Base-by-base conservation (phyloP, 2,113 vertebrate species). In the Pterocles gutturalis region DNA sequence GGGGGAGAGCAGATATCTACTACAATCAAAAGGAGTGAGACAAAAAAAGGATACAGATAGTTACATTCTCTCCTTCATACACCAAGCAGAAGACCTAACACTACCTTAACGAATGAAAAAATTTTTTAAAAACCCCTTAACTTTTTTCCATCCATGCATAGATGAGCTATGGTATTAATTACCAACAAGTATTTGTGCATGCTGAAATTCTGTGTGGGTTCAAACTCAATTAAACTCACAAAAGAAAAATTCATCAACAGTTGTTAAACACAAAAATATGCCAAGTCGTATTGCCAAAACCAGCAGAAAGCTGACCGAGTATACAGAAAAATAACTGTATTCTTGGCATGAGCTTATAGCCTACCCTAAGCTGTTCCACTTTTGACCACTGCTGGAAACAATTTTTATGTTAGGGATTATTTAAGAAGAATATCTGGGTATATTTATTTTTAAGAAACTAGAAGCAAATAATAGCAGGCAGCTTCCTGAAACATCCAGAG, bases 201-300 rank as follows among this genome's bases (percentile, higher is more conserved):
- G 83, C 76, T 94, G 36, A 92, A 78, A 87, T 89, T 87, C 91
- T 83, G 66, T 83, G 66, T 88, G 79, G 62, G 58, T 88, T 92
- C 62, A 89, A 92, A 87, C 64, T 83, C 86, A 81, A 94, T 96
- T 96, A 93, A 93, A 95, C 17, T 72, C 43, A 84, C 82, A 84
- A 81, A 92, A 87, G 91, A 81, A 94, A 95, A 92, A 95, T 71
- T 87, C 91, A 92, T 86, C 93, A 89, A 38, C 94, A 91, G 87
- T 78, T 87, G 83, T 92, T 95, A 78, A 93, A 96, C 67, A 90
- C 70, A 89, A 84, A 92, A 96, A 84, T 58, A 92, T 82, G 91
- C 71, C 89, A 70, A 90, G 58, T 4, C 46, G 46, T 18, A 72
- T 54, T 95, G 94, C 86, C 83, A 92, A 89, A 70, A 54, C 21